Percentiles rank a stretch among this genome's conserved stretches.
Conservation (phyloP, 30 jellyfish, hydroid and myxozoan species). For the Rhopilema esculentum region DNA sequence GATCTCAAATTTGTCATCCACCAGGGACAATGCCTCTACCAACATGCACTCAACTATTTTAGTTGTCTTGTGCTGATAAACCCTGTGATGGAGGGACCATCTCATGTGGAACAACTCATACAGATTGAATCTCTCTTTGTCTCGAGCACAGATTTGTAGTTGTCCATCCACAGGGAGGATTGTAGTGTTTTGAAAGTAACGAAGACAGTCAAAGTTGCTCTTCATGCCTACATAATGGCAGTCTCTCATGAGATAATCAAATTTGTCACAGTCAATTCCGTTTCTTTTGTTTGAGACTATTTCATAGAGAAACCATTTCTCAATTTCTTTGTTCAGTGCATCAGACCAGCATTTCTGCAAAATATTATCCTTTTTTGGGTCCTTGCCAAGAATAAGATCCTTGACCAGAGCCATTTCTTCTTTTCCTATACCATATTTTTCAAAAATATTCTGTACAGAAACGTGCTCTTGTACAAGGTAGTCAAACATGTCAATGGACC, state of each 20-base stretch:
- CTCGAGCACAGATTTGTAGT: slow-evolving; percentile 69
- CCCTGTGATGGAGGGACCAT: slow-evolving; percentile 86
- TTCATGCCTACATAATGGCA: slow-evolving; percentile 69
- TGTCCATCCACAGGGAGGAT: slow-evolving; percentile 76
- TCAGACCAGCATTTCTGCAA: slow-evolving; percentile 38
- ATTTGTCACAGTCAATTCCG: slow-evolving; percentile 88
- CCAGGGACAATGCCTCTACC: slow-evolving; percentile 73
- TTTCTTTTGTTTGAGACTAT: slow-evolving; percentile 75
- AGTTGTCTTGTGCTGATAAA: slow-evolving; percentile 80
- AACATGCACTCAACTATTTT: slow-evolving; percentile 78
- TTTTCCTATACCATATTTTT: slow-evolving; percentile 39
- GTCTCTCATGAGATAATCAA: slow-evolving; percentile 84
- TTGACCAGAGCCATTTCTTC: slow-evolving; percentile 67
- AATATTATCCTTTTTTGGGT: slow-evolving; percentile 56
- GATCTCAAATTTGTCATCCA: slow-evolving; percentile 48
- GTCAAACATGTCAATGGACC: slow-evolving; percentile 87
- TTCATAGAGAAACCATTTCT: slow-evolving; percentile 77
- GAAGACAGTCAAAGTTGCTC: slow-evolving; percentile 66
- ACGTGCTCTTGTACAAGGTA: slow-evolving; percentile 65
- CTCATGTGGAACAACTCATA: slow-evolving; percentile 84
- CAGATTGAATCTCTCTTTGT: slow-evolving; percentile 66
- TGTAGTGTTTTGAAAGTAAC: slow-evolving; percentile 68
- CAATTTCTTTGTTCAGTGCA: slow-evolving; percentile 23
- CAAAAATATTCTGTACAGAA: slow-evolving; percentile 39
- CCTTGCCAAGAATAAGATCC: slow-evolving; percentile 75